Base-by-base conservation (phyloP, 1,140 invertebrate species). In the Apis laboriosa region DNA sequence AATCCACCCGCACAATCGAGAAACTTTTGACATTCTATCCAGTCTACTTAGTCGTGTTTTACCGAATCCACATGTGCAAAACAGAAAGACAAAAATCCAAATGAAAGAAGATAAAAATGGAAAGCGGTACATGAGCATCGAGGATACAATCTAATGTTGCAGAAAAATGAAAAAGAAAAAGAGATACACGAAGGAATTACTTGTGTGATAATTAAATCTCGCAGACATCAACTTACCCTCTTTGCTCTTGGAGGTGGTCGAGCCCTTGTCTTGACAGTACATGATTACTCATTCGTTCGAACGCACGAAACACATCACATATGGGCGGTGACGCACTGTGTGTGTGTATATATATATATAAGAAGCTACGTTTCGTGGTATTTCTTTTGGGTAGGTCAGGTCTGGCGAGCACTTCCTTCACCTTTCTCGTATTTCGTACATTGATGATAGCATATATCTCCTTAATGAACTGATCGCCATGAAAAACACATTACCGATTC, bases 201-300 rank as follows among this genome's bases (percentile, higher is more conserved):
- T 60, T 58, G 21, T 78, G 58, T 49, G 34, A 72, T 60, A 80
- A 63, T 70, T 24, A 61, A 74, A 71, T 55, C 60, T 82, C 68
- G 43, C 84, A 77, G 70, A 76, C 82, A 77, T 86, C 74, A 75
- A 90, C 91, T 92, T 86, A 92, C 91, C 91, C 84, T 91, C 91
- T 87, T 92, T 92, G 88, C 89, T 91, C 78, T 90, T 91, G 66
- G 90, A 88, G 81, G 90, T 84, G 83, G 90, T 86, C 64, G 90
- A 90, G 83, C 90, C 83, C 90, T 92, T 92, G 86, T 92, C 92
- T 77, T 91, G 92, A 87, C 91, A 92, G 87, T 92, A 92, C 92
- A 92, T 92, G 91, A 86, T 92, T 91, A 91, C 86, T 92, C 90
- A 92, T 90, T 88, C 90, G 88, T 71, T 89, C 85, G 84, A 77